Evolutionary conservation across 2,888 invertebrate genomes (phyloP), one percentile per base, ranked within the genome.

Genomic region (Melinopterus prodromus): DNA sequence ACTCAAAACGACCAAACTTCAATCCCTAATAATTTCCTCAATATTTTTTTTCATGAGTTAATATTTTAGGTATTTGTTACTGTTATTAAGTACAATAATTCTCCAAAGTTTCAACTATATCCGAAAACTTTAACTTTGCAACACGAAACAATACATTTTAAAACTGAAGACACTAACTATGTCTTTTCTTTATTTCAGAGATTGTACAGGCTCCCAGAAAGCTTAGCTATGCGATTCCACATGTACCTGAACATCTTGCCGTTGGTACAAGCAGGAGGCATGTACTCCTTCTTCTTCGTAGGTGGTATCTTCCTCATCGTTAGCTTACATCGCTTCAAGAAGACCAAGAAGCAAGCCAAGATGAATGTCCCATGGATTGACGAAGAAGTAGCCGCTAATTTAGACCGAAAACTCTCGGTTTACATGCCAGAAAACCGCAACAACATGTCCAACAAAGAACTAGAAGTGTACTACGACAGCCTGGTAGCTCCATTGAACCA

Each of bases 161-260:
- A 7, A 14, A 12, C 9, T 76, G 9, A 53, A 75, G 2, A 75
- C 7, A 15, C 12, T 71, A 75, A 36, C 16, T 77, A 7, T 79
- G 53, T 80, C 79, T 83, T 84, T 86, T 77, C 83, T 71, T n/a
- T 12, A 86, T 90, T 89, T 38, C 91, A 96, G 96, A 92, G 93
- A 86, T 92, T 96, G 93, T 91, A 92, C 84, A 89, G 91, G 3
- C 90, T 96, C 2, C 94, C 96, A 0, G 89, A 92, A 1, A 87
- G 88, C 0, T 87, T 96, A 84, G 90, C 91, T 79, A 89, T 91
- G 37, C 92, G 93, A 35, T 96, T 96, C 89, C 91, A 92, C 82
- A 88, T 96, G 12, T 96, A 96, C 87, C 88, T 96, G 5, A 94
- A 94, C 86, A 91, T 95, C 6, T 87, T 95, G 3, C 96, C 96